Percentiles rank a stretch among this genome's conserved stretches.
Conservation (phyloP, 2,888 invertebrate species). For the Mayetiola destructor region DNA sequence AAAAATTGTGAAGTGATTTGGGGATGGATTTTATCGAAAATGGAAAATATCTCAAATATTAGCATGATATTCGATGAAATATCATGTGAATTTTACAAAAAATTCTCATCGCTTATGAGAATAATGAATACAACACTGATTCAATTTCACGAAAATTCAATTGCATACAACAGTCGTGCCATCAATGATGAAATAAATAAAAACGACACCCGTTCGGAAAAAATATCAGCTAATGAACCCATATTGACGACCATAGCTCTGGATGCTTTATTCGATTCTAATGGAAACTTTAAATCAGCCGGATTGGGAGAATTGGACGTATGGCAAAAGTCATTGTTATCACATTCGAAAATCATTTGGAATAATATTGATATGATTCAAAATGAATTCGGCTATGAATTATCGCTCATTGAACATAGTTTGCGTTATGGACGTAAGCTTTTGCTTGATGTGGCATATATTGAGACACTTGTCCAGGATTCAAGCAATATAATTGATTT, state of each 20-base stretch:
- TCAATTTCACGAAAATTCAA: not conserved
- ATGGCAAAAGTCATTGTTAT: constrained; percentile 26
- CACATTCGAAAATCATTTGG: constrained; percentile 40
- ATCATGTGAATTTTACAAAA: constrained; percentile 14
- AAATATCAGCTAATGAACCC: not conserved
- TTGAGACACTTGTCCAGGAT: constrained; percentile 13
- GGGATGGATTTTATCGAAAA: not conserved
- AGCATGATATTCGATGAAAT: not conserved
- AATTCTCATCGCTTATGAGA: constrained; percentile 15
- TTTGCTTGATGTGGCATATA: constrained; percentile 16
- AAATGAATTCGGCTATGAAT: constrained; percentile 20
- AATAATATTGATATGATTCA: constrained; percentile 40
- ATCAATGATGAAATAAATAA: not conserved
- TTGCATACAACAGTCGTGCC: not conserved
- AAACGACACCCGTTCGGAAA: too few species aligned
- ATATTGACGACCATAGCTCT: constrained; percentile 8
- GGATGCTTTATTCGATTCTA: constrained; percentile 22
- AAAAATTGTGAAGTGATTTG: constrained; percentile 12
- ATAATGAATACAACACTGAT: not conserved
- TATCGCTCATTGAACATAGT: not conserved
- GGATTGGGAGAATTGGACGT: constrained; percentile 27
- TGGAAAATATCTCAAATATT: not conserved
- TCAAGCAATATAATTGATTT: too few species aligned
- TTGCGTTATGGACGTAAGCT: not conserved
- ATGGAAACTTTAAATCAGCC: constrained; percentile 27